Evolutionary conservation across 2,797 vertebrate species (phyloP), one percentile per base, ranked within the genome.

Genomic region (Buceros bicornis): DNA sequence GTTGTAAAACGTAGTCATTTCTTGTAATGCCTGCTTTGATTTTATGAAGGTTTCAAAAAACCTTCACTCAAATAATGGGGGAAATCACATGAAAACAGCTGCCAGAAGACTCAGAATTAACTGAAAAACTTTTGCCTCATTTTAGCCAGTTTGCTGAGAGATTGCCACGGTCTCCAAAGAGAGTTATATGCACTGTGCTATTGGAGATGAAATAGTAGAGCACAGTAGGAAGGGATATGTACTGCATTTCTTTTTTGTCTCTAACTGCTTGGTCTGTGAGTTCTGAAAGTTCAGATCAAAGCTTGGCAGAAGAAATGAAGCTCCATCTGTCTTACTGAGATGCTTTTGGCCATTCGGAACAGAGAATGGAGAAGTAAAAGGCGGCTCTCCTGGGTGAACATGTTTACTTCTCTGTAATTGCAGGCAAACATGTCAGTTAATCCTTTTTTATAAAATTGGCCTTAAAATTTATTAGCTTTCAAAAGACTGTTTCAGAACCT

Each of bases 11-110:
- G 24, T 37, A 70, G 76, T 73, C 13, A 76, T 92, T 93, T 92
- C 90, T 95, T 70, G 64, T 81, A 94, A 93, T 56, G 71, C 62
- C 29, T 50, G 31, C 85, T 76, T 50, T 45, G 64, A 29, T 94
- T 96, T 96, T 87, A 87, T 64, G 66, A 40, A 77, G 86, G 51
- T 71, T 94, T 92, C 28, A 35, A 66, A 79, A 94, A 96, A 8
- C 20, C 50, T 87, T 79, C 72, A 16, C 43, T 85, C 29, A 80
- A 24, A 53, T 70, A 66, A 45, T 72, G n/a, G 16, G 18, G 62
- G 35, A 81, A 84, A 61, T 76, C 48, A 16, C 47, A 67, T 42
- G 28, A 79, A 83, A 84, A 43, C 47, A 65, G 45, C 62, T 58
- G 58, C 58, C 77, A 86, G n/a, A 85, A 85, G 58, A n/a, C 35